These are phyloP conservation scores for Stercorarius parasiticus DNA, from an alignment of 2,113 vertebrate genomes.

Conservation along the genomic window DNA sequence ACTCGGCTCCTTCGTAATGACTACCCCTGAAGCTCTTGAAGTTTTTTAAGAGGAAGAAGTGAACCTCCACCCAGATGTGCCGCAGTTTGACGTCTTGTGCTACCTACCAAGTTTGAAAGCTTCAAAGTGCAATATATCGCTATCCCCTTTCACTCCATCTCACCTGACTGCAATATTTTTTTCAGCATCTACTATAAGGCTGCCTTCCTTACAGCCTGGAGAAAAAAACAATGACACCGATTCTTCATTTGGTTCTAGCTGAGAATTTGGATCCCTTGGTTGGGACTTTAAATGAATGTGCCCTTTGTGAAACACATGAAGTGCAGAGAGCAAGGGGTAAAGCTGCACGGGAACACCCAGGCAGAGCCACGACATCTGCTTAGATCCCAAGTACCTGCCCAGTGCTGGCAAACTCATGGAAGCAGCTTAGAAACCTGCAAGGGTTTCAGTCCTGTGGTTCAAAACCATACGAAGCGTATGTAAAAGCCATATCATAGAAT, in stretches of 20 bases:
- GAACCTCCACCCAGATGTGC: not conserved
- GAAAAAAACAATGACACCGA: rapidly evolving
- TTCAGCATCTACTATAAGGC: not conserved
- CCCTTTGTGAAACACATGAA: not conserved
- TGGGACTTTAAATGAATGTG: not conserved
- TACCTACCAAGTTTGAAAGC: not conserved
- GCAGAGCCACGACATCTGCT: not conserved
- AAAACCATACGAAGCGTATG: not conserved
- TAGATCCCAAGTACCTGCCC: not conserved
- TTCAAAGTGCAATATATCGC: not conserved
- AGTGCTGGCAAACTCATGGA: not conserved
- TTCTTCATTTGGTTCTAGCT: not conserved
- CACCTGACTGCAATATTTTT: not conserved
- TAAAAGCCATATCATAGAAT: not conserved
- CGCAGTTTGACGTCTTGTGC: not conserved
- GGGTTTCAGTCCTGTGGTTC: not conserved
- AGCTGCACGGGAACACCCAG: not conserved
- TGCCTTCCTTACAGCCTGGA: not conserved
- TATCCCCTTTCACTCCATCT: not conserved
- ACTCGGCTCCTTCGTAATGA: not conserved
- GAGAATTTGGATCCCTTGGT: not conserved
- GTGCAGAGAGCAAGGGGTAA: not conserved
- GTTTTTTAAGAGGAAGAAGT: not conserved
- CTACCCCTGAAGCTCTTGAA: not conserved
- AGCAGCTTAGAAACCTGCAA: not conserved